A percentile compares a stretch with the other conserved stretches of the same genome.
Evolutionary conservation across 92 coral and sea anemone species (phyloP).

Genomic region (Meandrina meandrites): DNA sequence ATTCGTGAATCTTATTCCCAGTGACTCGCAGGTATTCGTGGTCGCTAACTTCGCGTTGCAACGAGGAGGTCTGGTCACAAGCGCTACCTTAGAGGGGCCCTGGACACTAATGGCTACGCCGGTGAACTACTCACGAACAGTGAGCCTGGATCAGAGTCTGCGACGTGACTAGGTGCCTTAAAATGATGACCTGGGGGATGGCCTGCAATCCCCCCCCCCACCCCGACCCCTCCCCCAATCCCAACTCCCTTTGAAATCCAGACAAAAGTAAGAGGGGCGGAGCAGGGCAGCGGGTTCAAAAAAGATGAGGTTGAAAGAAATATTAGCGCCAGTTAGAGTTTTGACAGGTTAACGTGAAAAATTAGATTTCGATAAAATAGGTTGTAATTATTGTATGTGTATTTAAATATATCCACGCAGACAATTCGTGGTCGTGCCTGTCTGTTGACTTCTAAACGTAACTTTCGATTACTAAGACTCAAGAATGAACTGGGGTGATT

Average conservation of each 20-base stretch:
- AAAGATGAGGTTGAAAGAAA: background rate
- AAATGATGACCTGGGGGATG: background rate
- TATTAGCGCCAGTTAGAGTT: background rate
- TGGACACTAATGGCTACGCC: conserved; percentile 37
- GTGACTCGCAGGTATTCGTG: conserved; percentile 65
- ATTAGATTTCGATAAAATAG: background rate
- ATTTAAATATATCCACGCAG: background rate
- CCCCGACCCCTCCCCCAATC: no score
- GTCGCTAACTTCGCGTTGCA: conserved; percentile 84
- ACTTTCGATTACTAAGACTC: background rate
- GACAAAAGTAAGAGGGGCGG: background rate
- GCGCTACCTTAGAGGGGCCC: conserved; percentile 18
- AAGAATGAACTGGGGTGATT: background rate
- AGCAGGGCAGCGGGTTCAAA: background rate
- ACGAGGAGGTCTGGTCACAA: conserved; percentile 54
- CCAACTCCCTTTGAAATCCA: no score
- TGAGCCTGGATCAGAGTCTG: conserved; percentile 69
- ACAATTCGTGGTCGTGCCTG: background rate
- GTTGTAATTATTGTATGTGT: background rate
- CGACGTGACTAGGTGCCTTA: conserved; percentile 30
- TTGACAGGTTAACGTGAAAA: background rate
- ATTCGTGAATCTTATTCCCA: conserved; percentile 67
- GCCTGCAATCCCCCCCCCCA: background rate
- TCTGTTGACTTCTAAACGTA: no score
- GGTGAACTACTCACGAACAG: conserved; percentile 67